Evolutionary conservation across 1,140 invertebrate species (phyloP).

Genomic region (Papilio xuthus): DNA sequence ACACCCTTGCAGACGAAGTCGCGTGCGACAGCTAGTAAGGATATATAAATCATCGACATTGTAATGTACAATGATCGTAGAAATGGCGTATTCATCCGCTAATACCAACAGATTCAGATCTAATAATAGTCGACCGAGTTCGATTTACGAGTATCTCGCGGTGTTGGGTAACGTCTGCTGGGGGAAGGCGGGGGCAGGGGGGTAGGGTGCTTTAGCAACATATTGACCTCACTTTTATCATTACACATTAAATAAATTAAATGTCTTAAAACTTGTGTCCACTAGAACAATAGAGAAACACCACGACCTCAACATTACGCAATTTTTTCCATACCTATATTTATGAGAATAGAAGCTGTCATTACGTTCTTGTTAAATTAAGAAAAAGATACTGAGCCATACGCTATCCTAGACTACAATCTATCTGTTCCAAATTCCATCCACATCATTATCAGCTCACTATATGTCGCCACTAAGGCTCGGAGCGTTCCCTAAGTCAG

Average conservation of each 20-base stretch:
- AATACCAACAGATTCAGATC: slow-evolving; percentile 16
- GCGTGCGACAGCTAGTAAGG: no score
- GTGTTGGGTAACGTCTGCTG: background rate
- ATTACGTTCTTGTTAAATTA: no score
- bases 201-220: background rate
- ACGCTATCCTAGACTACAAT: no score
- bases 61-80: background rate
- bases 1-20: no score
- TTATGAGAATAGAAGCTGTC: no score
- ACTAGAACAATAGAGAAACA: background rate
- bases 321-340: no score
- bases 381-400: no score
- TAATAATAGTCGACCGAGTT: slow-evolving; percentile 11
- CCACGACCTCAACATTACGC: background rate
- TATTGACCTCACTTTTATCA: background rate
- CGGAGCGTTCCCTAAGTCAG: no score
- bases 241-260: background rate
- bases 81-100: slow-evolving; percentile 21
- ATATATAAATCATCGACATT: background rate
- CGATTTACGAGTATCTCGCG: slow-evolving; percentile 19
- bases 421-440: no score
- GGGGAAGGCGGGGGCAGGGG: no score
- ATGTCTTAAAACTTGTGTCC: background rate
- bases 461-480: no score
- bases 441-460: no score